Base-by-base conservation (phyloP, 2,113 vertebrate genomes). In the Siniperca chuatsi region DNA sequence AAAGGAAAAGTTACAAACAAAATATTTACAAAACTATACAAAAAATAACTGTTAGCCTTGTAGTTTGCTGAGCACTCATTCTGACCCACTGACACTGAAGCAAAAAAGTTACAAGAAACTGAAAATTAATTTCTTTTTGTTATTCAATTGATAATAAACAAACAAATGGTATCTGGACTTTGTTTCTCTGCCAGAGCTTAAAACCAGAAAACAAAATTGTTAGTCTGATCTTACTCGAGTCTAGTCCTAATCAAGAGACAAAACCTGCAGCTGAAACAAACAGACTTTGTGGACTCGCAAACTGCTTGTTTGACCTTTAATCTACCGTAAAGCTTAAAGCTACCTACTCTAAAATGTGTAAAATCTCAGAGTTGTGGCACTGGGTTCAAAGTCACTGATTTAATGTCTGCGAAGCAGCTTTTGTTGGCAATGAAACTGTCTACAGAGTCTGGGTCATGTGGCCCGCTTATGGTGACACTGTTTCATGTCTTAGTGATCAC, bases 111-210 rank as follows among this genome's bases (percentile, higher is more conserved):
- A 25, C 29, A 61, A 25, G n/a, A 67, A 74, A 74, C 6, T 9
- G 9, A 13, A 58, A 21, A 86, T 0, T 1, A 12, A 71, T 25
- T 6, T 12, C 33, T 40, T 40, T 16, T 0, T 54, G 21, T 25
- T 52, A 4, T 67, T 68, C 0, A 46, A n/a, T 58, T 69, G 20
- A 33, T 57, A 20, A 55, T 55, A 44, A 78, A 42, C 35, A 67
- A 33, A 21, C 16, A 33, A 50, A 29, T 57, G 9, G n/a, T 9
- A 29, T 29, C 9, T 6, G 3, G 18, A 5, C 13, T 78, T 42
- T 44, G 35, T 83, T 29, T 65, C 33, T 76, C 52, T 66, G n/a
- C 48, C 68, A 75, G 40, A 81, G 52, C 23, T 69, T 9, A 6
- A 76, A 82, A 71, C 16, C 70, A 42, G 23, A 8, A 44, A 68